A percentile compares a stretch with the other conserved stretches of the same genome.
Evolutionary conservation across 2,797 vertebrate genomes (phyloP).

Genomic region (Echeneis naucrates): DNA sequence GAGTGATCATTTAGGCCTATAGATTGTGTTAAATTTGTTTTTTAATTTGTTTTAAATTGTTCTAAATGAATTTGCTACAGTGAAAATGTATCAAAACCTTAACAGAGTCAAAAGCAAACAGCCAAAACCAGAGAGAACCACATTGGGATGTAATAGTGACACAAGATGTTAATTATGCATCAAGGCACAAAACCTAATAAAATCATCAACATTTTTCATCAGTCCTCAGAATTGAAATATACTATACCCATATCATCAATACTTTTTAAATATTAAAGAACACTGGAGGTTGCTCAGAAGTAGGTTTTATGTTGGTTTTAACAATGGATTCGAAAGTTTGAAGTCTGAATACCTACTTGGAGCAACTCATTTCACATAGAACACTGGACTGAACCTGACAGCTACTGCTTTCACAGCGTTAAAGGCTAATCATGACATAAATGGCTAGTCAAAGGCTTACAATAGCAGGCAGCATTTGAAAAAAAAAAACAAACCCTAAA

Average conservation of each 20-base stretch:
- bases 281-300: not conserved
- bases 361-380: constrained; percentile 38
- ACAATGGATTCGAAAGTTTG: no score
- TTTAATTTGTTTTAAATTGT: no score
- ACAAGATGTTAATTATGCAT: not conserved
- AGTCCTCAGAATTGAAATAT: not conserved
- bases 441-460: constrained; percentile 68
- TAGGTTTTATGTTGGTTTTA: not conserved
- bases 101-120: not conserved
- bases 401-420: constrained; percentile 44
- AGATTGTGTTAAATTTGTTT: not conserved
- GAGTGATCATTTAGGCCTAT: not conserved
- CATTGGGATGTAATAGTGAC: not conserved
- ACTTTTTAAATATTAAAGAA: not conserved
- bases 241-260: not conserved
- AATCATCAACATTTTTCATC: not conserved
- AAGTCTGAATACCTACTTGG: constrained; percentile 5
- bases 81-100: not conserved
- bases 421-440: constrained; percentile 71
- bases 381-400: constrained; percentile 65
- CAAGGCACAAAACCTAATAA: no score
- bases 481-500: constrained; percentile 1
- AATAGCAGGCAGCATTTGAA: constrained; percentile 20
- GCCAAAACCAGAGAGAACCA: not conserved
- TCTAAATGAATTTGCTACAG: not conserved